Conservation (phyloP, 92 coral and sea anemone species). For the Chrysogorgia sp. region DNA sequence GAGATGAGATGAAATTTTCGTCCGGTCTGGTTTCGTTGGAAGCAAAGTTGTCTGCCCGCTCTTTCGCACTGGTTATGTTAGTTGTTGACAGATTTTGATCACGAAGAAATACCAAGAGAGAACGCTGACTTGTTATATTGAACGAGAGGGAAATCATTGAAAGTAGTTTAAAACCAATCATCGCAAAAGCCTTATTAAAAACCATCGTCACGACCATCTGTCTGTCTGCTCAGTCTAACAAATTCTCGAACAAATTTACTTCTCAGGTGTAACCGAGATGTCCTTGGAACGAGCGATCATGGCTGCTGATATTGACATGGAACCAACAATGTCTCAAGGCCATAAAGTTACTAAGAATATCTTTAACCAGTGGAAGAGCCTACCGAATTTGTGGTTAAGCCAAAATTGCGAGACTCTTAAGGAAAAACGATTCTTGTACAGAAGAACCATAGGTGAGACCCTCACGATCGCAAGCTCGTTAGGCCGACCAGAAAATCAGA, state of each 20-base stretch:
- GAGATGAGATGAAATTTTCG: not conserved
- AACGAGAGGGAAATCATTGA: no score
- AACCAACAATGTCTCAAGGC: not conserved
- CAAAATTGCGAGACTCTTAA: slow-evolving; percentile 2
- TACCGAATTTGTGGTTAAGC: slow-evolving; percentile 3
- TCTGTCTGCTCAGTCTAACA: no score
- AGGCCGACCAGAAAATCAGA: not conserved
- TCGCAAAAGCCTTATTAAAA: no score
- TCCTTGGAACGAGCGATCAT: no score
- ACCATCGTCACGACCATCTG: no score
- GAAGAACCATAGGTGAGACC: slow-evolving; percentile 18
- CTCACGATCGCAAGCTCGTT: not conserved
- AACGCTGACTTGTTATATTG: no score
- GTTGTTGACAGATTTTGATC: not conserved
- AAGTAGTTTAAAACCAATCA: no score
- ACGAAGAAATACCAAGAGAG: no score
- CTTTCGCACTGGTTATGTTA: not conserved
- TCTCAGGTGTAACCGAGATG: no score
- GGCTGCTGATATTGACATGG: not conserved
- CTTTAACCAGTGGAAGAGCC: slow-evolving; percentile 36
- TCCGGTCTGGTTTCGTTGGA: not conserved
- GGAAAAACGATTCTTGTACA: slow-evolving; percentile 12
- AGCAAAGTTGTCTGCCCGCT: not conserved
- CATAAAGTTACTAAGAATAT: no score
- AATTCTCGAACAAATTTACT: no score